These are phyloP conservation scores for Ips typographus DNA, from an alignment of 1,140 invertebrate species.

Conservation along the genomic window DNA sequence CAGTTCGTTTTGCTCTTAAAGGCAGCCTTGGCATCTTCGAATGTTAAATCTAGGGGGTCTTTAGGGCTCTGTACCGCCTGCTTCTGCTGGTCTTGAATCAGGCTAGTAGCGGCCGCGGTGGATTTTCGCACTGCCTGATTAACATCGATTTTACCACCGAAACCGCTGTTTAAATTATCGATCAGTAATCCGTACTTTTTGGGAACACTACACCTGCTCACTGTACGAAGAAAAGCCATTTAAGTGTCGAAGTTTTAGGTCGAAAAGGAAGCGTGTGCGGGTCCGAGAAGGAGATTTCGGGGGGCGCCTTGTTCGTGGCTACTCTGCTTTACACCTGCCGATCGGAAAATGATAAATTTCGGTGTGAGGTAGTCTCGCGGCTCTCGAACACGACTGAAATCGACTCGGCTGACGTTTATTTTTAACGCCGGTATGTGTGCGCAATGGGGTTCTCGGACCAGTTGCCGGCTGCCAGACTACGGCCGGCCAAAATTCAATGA, in stretches of 20 bases:
- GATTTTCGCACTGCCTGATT: slow-evolving; percentile 42
- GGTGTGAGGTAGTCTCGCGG: slow-evolving; percentile 6
- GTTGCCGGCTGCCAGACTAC: slow-evolving; percentile 8
- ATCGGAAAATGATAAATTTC: slow-evolving; percentile 16
- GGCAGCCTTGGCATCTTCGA: slow-evolving; percentile 76
- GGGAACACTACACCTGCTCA: slow-evolving; percentile 49
- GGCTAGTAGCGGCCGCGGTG: slow-evolving; percentile 27
- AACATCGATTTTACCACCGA: slow-evolving; percentile 41
- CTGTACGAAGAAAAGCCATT: slow-evolving; percentile 55
- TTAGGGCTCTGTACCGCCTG: slow-evolving; percentile 52
- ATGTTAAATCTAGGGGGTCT: slow-evolving; percentile 86
- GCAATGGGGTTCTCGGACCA: slow-evolving; percentile 1
- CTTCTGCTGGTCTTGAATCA: slow-evolving; percentile 29
- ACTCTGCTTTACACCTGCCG: slow-evolving; percentile 34
- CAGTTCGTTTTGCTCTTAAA: slow-evolving; percentile 94
- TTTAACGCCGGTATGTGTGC: slow-evolving; percentile 27
- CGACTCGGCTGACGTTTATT: slow-evolving; percentile 34
- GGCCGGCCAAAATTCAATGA: not conserved
- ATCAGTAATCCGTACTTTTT: slow-evolving; percentile 47
- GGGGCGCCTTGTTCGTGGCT: slow-evolving; percentile 21
- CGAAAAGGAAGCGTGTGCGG: slow-evolving; percentile 17
- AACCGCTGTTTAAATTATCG: slow-evolving; percentile 40
- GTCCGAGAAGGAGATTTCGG: slow-evolving; percentile 27
- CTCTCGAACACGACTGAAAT: slow-evolving; percentile 22
- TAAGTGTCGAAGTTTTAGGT: slow-evolving; percentile 26